These are phyloP conservation scores for Camponotus floridanus DNA, from an alignment of 1,140 invertebrate species.

Conservation along the genomic window DNA sequence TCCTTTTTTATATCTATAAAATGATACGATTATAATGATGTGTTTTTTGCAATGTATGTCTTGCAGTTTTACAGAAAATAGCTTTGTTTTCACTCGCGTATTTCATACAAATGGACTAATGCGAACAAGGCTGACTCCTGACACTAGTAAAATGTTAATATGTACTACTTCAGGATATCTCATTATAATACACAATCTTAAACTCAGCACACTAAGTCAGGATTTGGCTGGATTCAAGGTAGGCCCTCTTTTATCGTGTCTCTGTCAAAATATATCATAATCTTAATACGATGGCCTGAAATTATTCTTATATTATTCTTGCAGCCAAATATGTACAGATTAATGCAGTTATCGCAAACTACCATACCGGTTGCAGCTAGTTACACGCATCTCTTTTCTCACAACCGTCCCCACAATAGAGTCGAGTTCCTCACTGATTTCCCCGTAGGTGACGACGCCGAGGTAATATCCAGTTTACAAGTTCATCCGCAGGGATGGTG, in stretches of 20 bases:
- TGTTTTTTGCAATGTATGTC: conserved; percentile 58
- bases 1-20: neutral
- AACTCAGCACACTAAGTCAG: conserved; percentile 91
- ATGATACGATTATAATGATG: conserved; percentile 29
- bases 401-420: conserved; percentile 91
- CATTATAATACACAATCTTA: conserved; percentile 95
- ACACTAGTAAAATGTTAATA: conserved; percentile 95
- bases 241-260: conserved; percentile 28
- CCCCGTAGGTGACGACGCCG: conserved; percentile 93
- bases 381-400: conserved; percentile 93
- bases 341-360: conserved; percentile 95
- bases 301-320: conserved; percentile 75
- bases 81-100: conserved; percentile 92
- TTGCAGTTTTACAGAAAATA: conserved; percentile 90
- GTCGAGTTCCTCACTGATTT: conserved; percentile 97
- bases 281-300: neutral
- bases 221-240: conserved; percentile 96
- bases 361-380: conserved; percentile 92
- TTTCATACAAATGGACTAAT: conserved; percentile 95
- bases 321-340: conserved; percentile 94
- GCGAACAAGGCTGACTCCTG: conserved; percentile 94
- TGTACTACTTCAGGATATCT: conserved; percentile 96
- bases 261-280: neutral
- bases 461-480: conserved; percentile 95
- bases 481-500: conserved; percentile 97